Base-by-base conservation (phyloP, 2,797 vertebrate species). In the Ctenochaetus hawaiiensis region DNA sequence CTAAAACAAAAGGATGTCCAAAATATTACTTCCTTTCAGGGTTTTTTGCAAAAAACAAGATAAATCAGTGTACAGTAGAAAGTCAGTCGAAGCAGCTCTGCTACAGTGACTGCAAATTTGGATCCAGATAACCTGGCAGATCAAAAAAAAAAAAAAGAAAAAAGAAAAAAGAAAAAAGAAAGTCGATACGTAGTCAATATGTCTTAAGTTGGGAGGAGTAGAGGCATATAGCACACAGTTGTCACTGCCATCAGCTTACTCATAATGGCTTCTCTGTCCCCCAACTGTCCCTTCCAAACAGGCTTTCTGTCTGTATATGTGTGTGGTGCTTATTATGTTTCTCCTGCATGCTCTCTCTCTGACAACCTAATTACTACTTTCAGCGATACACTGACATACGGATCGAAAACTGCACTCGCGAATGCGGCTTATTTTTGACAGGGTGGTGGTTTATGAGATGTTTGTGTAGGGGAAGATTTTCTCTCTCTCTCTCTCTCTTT, bases 361-460 rank as follows among this genome's bases (percentile, higher is more conserved):
- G 92, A 93, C 91, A 92, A 88, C 85, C 86, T 92, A 92, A 92
- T 93, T 92, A 92, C 80, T 87, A 85, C 90, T 89, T 89, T 88
- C 82, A 91, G 88, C 68, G 4, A 80, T 87, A 88, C 73, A 84
- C 86, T 83, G 87, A 92, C 90, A 92, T 58, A 74, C 86, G 61
- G 84, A 92, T 91, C 80, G 77, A 91, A 92, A 88, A 88, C 72
- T 71, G 85, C 83, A 89, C 82, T 83, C 62, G 44, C 78, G 72
- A 90, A 85, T 62, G 86, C 34, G 23, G 71, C 87, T 84, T 45
- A 80, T 78, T 91, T 92, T 87, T 91, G 90, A 92, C 90, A 90
- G 91, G 78, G 65, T 77, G 77, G 83, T 86, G 82, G 77, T 88
- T 92, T 82, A 87, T 89, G 79, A 91, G 84, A 88, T 87, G 86